Percentiles rank a stretch among this genome's conserved stretches.
These are phyloP conservation scores for Thysanoteuthis rhombus DNA, from an alignment of 2,888 invertebrate species.

Conservation along the genomic window DNA sequence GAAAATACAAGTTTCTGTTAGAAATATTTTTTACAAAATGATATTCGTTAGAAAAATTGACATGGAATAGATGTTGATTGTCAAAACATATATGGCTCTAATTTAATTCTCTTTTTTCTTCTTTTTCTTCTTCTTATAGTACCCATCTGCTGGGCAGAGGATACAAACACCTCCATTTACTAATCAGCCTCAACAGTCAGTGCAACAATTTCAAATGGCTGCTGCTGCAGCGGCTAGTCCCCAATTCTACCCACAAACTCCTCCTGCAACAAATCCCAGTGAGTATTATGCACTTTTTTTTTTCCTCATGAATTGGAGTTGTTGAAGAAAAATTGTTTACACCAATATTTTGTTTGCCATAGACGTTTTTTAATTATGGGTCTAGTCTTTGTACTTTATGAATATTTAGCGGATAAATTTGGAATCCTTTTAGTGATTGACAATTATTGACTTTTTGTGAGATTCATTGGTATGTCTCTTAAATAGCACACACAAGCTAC, in stretches of 20 bases:
- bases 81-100: too few relatives aligned
- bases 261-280: neutral
- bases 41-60: too few relatives aligned
- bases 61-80: too few relatives aligned
- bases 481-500: too few relatives aligned
- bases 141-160: neutral
- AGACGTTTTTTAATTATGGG: too few relatives aligned
- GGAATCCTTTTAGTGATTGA: too few relatives aligned
- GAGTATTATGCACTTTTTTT: neutral
- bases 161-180: conserved; percentile 24
- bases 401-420: too few relatives aligned
- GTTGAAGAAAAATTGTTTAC: neutral
- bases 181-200: conserved; percentile 16
- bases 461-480: too few relatives aligned
- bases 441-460: too few relatives aligned
- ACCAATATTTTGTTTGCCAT: neutral
- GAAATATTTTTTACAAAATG: too few relatives aligned
- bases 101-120: neutral
- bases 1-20: too few relatives aligned
- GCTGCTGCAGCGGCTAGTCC: neutral
- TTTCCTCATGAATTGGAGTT: neutral
- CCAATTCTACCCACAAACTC: neutral
- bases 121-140: neutral
- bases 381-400: too few relatives aligned
- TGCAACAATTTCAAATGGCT: conserved; percentile 25